A percentile compares a stretch with the other conserved stretches of the same genome.
These are phyloP conservation scores for Poeciliopsis prolifica DNA, from an alignment of 2,113 vertebrate species.

Conservation along the genomic window DNA sequence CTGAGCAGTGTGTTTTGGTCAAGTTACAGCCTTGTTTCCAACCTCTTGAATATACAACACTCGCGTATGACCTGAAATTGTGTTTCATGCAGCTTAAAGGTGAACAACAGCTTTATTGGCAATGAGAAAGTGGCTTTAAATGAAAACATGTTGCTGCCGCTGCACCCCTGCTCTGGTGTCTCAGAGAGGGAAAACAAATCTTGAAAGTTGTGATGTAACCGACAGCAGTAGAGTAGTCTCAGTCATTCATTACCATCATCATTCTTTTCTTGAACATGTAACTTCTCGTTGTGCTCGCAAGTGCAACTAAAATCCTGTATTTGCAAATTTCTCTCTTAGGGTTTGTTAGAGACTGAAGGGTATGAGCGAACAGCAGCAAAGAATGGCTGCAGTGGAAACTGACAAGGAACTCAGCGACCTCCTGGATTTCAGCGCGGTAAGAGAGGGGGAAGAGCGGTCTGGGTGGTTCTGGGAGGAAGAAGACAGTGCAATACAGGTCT, in stretches of 20 bases:
- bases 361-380: constrained; percentile 96
- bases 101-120: background rate
- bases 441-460: constrained; percentile 75
- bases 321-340: constrained; percentile 81
- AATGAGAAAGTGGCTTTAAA: constrained; percentile 1
- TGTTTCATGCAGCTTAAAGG: constrained; percentile 3
- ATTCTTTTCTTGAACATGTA: constrained; percentile 45
- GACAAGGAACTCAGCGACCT: constrained; percentile 99
- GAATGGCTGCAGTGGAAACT: constrained; percentile 97
- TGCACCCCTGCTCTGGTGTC: constrained; percentile 19
- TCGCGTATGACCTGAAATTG: constrained; percentile 7
- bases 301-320: constrained; percentile 77
- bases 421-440: constrained; percentile 99
- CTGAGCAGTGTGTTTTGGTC: constrained; percentile 34
- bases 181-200: constrained; percentile 19
- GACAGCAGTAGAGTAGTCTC: constrained; percentile 45
- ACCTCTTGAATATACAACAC: constrained; percentile 14
- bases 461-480: constrained; percentile 64
- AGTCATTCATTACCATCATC: constrained; percentile 56
- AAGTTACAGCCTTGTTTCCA: constrained; percentile 3
- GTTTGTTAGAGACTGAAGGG: constrained; percentile 86
- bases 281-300: constrained; percentile 66
- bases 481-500: constrained; percentile 51
- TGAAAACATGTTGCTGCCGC: constrained; percentile 15
- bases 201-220: constrained; percentile 32